A percentile compares a stretch with the other conserved stretches of the same genome.
These are phyloP conservation scores for Otolemur garnettii DNA, from an alignment of 2,113 vertebrate species.

Conservation along the genomic window DNA sequence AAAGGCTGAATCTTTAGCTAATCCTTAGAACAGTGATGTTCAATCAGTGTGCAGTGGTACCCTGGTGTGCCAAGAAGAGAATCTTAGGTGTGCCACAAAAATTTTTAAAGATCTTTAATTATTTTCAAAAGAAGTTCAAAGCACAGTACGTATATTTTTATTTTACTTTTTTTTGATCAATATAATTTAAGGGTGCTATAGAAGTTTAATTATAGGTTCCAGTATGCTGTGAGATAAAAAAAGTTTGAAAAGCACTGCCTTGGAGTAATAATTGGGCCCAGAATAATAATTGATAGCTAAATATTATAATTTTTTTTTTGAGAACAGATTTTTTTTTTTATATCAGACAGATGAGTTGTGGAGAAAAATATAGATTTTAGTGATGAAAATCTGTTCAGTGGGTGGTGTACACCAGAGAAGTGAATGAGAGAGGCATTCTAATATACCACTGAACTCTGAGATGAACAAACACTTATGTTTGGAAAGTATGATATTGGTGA, in stretches of 20 bases:
- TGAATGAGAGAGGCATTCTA: background rate
- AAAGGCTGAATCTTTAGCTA: conserved; percentile 29
- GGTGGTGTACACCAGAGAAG: background rate
- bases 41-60: no score
- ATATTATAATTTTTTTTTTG: conserved; percentile 36
- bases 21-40: background rate
- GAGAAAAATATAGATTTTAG: background rate
- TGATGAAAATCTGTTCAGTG: conserved; percentile 26
- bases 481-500: conserved; percentile 3
- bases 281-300: conserved; percentile 58
- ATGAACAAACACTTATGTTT: conserved; percentile 1
- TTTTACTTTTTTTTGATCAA: no score
- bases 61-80: no score
- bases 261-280: conserved; percentile 23
- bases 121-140: no score
- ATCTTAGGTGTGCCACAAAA: no score
- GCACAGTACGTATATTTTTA: no score
- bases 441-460: background rate
- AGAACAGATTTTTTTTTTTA: conserved; percentile 13
- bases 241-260: no score
- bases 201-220: no score
- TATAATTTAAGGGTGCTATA: no score
- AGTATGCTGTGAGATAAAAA: no score
- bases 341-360: background rate
- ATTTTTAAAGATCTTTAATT: no score